Evolutionary conservation across 2,797 vertebrate species (phyloP).

Genomic region (Apodemus agrarius): DNA sequence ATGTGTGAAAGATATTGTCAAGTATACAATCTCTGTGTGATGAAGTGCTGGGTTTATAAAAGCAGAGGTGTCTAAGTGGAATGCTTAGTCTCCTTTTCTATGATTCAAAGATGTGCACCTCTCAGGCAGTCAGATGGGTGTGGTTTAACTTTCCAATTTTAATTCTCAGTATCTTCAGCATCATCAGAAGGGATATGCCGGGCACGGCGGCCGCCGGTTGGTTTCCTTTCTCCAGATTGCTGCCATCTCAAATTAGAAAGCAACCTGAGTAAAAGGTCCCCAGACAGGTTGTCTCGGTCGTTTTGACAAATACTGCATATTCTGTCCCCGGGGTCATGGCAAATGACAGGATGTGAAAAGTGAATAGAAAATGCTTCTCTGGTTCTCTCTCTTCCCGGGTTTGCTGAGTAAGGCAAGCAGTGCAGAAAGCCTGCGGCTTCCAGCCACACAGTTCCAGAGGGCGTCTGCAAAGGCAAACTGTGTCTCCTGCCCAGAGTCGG

Average conservation of each 20-base stretch:
- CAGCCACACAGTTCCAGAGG: neutral
- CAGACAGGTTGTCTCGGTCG: constrained; percentile 49
- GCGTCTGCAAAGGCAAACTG: neutral
- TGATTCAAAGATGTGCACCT: neutral
- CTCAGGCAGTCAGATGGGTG: constrained; percentile 4
- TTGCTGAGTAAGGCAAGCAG: constrained; percentile 66
- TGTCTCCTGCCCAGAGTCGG: neutral
- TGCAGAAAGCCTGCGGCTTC: constrained; percentile 12
- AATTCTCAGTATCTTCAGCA: constrained; percentile 21
- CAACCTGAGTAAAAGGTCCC: constrained; percentile 41
- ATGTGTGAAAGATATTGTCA: neutral
- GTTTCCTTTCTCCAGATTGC: constrained; percentile 4
- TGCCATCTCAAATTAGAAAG: constrained; percentile 67
- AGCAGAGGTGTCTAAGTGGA: neutral
- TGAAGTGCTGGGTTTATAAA: neutral
- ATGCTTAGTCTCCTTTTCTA: neutral
- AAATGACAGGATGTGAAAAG: constrained; percentile 54
- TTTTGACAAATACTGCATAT: constrained; percentile 61
- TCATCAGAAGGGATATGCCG: neutral
- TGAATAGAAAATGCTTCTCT: constrained; percentile 57
- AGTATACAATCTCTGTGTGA: neutral
- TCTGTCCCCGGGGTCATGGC: constrained; percentile 60
- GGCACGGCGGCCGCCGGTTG: neutral
- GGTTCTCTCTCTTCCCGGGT: neutral
- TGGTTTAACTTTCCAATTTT: neutral